These are phyloP conservation scores for Tragelaphus scriptus DNA, from an alignment of 2,113 vertebrate genomes.

Conservation along the genomic window DNA sequence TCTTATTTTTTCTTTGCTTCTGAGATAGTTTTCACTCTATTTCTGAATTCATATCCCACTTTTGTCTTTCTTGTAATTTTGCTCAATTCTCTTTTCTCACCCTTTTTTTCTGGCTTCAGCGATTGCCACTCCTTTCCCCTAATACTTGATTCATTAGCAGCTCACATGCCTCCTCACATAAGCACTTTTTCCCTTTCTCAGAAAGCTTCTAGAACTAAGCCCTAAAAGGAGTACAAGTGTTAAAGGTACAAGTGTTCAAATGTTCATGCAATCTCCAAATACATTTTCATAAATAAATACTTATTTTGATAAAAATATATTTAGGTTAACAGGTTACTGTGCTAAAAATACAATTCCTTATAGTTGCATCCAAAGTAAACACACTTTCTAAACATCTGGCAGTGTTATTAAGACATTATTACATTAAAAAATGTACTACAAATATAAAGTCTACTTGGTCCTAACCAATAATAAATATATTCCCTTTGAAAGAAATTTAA, in stretches of 20 bases:
- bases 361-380: neutral
- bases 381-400: neutral
- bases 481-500: neutral
- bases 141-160: neutral
- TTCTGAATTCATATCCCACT: neutral
- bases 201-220: neutral
- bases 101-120: neutral
- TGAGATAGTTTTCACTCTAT: neutral
- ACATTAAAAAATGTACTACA: neutral
- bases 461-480: neutral
- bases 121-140: neutral
- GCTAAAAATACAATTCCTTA: conserved; percentile 17
- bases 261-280: neutral
- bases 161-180: neutral
- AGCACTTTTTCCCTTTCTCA: neutral
- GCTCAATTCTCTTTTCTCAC: neutral
- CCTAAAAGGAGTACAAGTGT: neutral
- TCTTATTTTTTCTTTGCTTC: conserved; percentile 2
- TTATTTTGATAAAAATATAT: neutral
- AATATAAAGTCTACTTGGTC: neutral
- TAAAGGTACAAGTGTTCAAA: neutral
- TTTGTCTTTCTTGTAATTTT: neutral
- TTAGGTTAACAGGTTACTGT: neutral
- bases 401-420: neutral
- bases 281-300: neutral